Conservation (phyloP, 2,113 vertebrate genomes). For the Bufo bufo region DNA sequence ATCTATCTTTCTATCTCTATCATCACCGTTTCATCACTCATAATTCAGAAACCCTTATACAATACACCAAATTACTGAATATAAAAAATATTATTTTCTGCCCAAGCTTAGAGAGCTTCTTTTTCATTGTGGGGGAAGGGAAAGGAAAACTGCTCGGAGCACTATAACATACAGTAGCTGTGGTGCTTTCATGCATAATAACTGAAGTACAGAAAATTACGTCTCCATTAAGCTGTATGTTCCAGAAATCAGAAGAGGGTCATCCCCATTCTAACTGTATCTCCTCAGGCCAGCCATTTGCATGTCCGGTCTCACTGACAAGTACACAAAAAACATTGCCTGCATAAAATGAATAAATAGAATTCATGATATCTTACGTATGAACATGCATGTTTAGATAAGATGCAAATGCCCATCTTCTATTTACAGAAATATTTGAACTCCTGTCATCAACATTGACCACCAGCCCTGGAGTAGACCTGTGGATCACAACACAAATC, state of each 20-base stretch:
- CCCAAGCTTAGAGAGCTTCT: background rate
- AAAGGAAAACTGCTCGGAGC: background rate
- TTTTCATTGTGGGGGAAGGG: background rate
- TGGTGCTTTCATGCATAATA: conserved; percentile 9
- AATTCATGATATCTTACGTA: background rate
- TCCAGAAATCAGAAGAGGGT: background rate
- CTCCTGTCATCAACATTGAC: background rate
- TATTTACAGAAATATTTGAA: background rate
- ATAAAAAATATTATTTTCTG: background rate
- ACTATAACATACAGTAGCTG: conserved; percentile 10
- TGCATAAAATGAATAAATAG: background rate
- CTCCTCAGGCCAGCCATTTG: conserved; percentile 15
- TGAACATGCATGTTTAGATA: background rate
- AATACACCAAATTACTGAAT: background rate
- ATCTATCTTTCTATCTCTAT: conserved; percentile 10
- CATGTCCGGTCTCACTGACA: background rate
- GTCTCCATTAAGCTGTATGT: conserved; percentile 13
- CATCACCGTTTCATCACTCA: background rate
- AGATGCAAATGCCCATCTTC: background rate
- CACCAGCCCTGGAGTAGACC: background rate
- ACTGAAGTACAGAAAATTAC: conserved; percentile 17
- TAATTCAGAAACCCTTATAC: background rate
- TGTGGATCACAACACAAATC: background rate
- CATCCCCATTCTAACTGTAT: conserved; percentile 2
- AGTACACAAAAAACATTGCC: background rate